Base-by-base conservation (phyloP, 35 echinoderm and acorn worm genomes). In the Heliocidaris tuberculata region DNA sequence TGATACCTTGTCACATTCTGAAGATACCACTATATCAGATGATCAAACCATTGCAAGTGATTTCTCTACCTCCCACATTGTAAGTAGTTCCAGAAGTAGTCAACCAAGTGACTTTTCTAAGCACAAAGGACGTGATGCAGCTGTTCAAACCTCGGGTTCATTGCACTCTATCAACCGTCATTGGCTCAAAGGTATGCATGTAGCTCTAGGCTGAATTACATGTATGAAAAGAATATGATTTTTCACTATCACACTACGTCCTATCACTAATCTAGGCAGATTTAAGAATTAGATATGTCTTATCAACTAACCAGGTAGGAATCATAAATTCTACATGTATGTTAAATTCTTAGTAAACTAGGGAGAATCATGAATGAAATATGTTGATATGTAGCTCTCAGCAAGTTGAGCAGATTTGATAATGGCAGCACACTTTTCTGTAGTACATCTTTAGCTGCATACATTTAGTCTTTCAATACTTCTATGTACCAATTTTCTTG, bases 161-260 rank as follows among this genome's bases (percentile, higher is more conserved):
- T 48, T 93, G 29, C 91, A 93, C 15, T 93, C 91, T 4, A 52
- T 93, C 29, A 30, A 93, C 29, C 47, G 30, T 59, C 91, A 93
- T 48, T 93, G 91, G 91, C 91, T 93, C 11, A 93, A 93, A 30
- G 91, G 91, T 93, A 93, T 30, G 90, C 17, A 15, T 85, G 70
- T 19, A 85, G 70, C 70, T 85, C 70, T 85, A 29, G n/a, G 15
- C n/a, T 19, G 15, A 85, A 29, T 29, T 85, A 19, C n/a, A 85
- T 85, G 70, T 85, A 31, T 9, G 9, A 8, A 11, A 3, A 13
- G 9, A 8, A 31, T 30, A 42, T 10, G 17, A 30, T 87, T 9
- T 87, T 9, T n/a, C 86, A 87, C 12, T 31, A 11, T 30, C 85
- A 30, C 21, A 86, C n/a, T 21, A 19, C 7, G 8, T 86, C 9